A percentile compares a stretch with the other conserved stretches of the same genome.
phyloP scores from a whole-genome alignment of 2,888 invertebrate genomes.

The Lapara coniferarum region DNA sequence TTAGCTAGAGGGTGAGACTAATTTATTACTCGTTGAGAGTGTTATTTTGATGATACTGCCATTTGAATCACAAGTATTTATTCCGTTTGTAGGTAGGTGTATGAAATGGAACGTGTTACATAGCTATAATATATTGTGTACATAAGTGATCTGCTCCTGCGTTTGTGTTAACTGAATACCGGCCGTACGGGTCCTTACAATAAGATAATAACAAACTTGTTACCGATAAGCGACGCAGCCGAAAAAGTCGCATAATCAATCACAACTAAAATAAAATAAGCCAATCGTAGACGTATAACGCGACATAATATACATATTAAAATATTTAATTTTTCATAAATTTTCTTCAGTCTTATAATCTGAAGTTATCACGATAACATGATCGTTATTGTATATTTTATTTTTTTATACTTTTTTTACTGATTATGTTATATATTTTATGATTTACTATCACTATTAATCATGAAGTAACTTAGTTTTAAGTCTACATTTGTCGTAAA shows the following conservation, averaged over 20 bases:
- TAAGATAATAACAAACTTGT: conserved; percentile 12
- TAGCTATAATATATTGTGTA: conserved; percentile 43
- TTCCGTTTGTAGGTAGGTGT: conserved; percentile 35
- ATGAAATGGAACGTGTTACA: conserved; percentile 45
- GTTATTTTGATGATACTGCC: conserved; percentile 25
- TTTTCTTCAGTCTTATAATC: too few relatives aligned
- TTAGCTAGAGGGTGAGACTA: conserved; percentile 35
- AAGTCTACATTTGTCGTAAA: too few relatives aligned
- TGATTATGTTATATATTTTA: background rate
- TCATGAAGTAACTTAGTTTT: too few relatives aligned
- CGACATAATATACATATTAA: background rate
- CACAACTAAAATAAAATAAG: too few relatives aligned
- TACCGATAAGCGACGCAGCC: too few relatives aligned
- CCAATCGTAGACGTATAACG: too few relatives aligned
- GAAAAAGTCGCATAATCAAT: too few relatives aligned
- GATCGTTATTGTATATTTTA: too few relatives aligned
- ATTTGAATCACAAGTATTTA: conserved; percentile 35
- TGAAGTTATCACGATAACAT: too few relatives aligned
- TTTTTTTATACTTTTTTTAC: background rate
- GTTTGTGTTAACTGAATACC: background rate
- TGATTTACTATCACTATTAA: too few relatives aligned
- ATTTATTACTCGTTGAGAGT: background rate
- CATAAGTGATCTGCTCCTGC: conserved; percentile 34
- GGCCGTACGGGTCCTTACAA: conserved; percentile 7
- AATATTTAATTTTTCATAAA: background rate